Evolutionary conservation across 2,797 vertebrate species (phyloP), one percentile per base, ranked within the genome.

Genomic region (Sebastes matsubarae): DNA sequence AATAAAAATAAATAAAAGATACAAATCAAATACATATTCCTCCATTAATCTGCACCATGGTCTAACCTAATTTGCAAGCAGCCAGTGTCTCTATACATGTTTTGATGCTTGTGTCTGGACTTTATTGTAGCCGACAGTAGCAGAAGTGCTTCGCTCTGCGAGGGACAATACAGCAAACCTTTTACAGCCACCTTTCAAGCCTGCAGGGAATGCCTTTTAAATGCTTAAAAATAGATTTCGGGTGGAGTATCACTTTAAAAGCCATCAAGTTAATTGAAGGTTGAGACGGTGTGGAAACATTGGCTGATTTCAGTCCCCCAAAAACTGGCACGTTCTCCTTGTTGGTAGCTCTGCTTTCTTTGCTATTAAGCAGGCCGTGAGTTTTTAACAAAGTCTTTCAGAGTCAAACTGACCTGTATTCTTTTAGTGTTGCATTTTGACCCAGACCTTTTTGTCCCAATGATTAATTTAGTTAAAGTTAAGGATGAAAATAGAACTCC

Each of bases 231-330:
- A 84, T 9, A 76, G 38, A 83, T 25, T 81, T 72, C 81, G 81
- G 79, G 79, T 87, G 80, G 87, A 82, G 81, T 77, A 77, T 72
- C 58, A 72, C 42, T 89, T 88, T 72, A 75, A 89, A 81, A 86
- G 84, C 71, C 84, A 87, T 85, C 34, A 68, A 80, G 76, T 86
- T 88, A 74, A 89, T 85, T 88, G 74, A 75, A 76, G 57, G 68
- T 76, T 68, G 72, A 81, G 59, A 24, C 60, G 66, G 80, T 61
- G 77, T 89, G 91, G 89, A 90, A 93, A 90, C 80, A 72, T 18
- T 82, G 82, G 72, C 82, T 85, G 69, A 90, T 80, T 75, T 77
- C 36, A 72, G 58, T 54, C 59, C 68, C 64, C 68, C 64, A 20
- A 52, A 68, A 77, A 68, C 69, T 63, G 65, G 68, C 52, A 42